Percentiles rank a stretch among this genome's conserved stretches.
phyloP scores from a whole-genome alignment of 2,113 vertebrate species.

The Prietella phreatophila region DNA sequence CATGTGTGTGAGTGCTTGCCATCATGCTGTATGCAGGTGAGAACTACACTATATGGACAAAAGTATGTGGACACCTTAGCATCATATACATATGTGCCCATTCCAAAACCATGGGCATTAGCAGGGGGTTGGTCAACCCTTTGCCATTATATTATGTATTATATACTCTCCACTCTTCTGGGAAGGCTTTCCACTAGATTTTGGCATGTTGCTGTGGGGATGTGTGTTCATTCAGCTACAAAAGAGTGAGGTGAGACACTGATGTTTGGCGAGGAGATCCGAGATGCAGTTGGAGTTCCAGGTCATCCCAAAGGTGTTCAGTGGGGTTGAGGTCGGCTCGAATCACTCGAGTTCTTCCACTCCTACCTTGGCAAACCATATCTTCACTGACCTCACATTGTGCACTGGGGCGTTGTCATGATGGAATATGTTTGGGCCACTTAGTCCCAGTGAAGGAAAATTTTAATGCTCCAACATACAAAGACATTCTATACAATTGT shows the following conservation, averaged over 20 bases:
- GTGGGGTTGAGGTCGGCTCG: background rate
- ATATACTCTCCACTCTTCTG: background rate
- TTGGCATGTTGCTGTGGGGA: background rate
- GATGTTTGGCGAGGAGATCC: background rate
- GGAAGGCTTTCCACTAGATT: background rate
- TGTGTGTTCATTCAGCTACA: background rate
- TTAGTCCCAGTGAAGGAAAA: background rate
- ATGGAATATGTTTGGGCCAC: background rate
- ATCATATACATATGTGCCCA: background rate
- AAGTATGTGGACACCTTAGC: background rate
- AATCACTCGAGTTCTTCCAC: background rate
- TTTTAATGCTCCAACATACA: background rate
- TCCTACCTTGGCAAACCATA: background rate
- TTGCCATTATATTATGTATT: background rate
- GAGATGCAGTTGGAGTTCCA: background rate
- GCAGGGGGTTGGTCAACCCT: no score
- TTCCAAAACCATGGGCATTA: background rate
- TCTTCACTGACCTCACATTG: background rate
- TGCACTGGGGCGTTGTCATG: background rate
- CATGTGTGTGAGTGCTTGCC: background rate
- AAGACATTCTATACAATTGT: background rate
- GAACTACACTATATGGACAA: background rate
- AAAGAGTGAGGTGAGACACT: background rate
- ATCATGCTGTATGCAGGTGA: background rate
- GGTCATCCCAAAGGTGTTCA: background rate